These are phyloP conservation scores for Limnephilus auricula DNA, from an alignment of 2,888 invertebrate species.

Conservation along the genomic window DNA sequence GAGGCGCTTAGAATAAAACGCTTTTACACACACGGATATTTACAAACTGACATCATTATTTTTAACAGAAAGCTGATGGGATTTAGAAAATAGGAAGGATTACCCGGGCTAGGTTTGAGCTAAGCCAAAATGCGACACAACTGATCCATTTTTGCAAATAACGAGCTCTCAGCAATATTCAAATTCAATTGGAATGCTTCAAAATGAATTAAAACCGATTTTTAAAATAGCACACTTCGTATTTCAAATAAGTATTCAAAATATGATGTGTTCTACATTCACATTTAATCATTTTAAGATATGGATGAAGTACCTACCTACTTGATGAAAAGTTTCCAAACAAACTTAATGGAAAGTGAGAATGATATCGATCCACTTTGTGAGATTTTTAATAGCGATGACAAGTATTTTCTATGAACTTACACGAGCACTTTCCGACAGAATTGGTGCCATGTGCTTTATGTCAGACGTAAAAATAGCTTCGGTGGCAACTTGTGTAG, in stretches of 20 bases:
- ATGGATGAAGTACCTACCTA: not conserved
- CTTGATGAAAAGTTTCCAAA: not conserved
- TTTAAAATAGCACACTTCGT: not conserved
- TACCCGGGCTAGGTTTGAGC: not conserved
- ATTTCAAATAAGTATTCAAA: not conserved
- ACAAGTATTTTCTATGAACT: conserved; percentile 1
- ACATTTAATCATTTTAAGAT: not conserved
- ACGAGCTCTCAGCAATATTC: too few relatives aligned
- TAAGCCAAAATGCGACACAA: not conserved
- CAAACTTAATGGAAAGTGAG: conserved; percentile 19
- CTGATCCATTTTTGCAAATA: not conserved
- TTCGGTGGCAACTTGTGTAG: not conserved
- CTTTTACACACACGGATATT: not conserved
- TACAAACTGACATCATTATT: not conserved
- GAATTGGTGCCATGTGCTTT: not conserved
- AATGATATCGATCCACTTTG: not conserved
- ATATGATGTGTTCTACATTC: not conserved
- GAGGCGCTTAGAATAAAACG: not conserved
- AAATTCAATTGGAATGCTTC: too few relatives aligned
- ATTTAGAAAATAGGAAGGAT: not conserved
- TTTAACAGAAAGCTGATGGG: not conserved
- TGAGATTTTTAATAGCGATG: conserved; percentile 8
- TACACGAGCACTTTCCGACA: not conserved
- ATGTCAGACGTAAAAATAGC: not conserved
- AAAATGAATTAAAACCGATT: not conserved